Conservation (phyloP, 2,888 invertebrate species). For the Apomyelois bistriatella region DNA sequence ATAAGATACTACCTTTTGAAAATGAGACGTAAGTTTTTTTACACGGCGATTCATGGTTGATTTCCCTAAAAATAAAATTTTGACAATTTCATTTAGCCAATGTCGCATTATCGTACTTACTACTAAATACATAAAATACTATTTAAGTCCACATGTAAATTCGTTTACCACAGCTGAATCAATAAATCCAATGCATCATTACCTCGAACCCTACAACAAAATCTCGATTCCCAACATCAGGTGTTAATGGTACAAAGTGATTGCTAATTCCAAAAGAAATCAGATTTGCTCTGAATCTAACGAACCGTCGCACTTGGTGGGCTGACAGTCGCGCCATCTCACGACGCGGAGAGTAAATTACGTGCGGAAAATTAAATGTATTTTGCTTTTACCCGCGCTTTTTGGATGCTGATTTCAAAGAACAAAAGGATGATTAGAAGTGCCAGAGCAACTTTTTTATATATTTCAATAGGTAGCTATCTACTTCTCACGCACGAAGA, state of each 20-base stretch:
- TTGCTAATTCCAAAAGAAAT: conserved; percentile 68
- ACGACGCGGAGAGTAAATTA: conserved; percentile 22
- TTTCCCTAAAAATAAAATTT: too few species aligned
- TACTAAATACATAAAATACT: too few species aligned
- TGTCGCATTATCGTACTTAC: too few species aligned
- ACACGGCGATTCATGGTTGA: too few species aligned
- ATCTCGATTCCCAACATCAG: conserved; percentile 28
- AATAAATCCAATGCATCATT: not conserved
- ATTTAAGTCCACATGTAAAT: not conserved
- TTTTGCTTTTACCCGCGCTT: not conserved
- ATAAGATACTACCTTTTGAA: too few species aligned
- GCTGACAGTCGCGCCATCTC: conserved; percentile 48
- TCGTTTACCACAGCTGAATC: not conserved
- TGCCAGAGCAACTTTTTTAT: not conserved
- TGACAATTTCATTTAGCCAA: too few species aligned
- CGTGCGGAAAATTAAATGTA: not conserved
- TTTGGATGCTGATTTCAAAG: not conserved
- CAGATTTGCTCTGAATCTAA: conserved; percentile 50
- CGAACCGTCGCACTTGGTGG: conserved; percentile 47
- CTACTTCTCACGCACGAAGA: too few species aligned
- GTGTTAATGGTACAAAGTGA: conserved; percentile 60
- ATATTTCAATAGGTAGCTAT: too few species aligned
- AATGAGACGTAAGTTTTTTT: too few species aligned
- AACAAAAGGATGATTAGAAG: not conserved
- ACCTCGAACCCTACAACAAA: not conserved